Conservation (phyloP, 2,797 vertebrate genomes). For the Mormyrus hasselquistii region DNA sequence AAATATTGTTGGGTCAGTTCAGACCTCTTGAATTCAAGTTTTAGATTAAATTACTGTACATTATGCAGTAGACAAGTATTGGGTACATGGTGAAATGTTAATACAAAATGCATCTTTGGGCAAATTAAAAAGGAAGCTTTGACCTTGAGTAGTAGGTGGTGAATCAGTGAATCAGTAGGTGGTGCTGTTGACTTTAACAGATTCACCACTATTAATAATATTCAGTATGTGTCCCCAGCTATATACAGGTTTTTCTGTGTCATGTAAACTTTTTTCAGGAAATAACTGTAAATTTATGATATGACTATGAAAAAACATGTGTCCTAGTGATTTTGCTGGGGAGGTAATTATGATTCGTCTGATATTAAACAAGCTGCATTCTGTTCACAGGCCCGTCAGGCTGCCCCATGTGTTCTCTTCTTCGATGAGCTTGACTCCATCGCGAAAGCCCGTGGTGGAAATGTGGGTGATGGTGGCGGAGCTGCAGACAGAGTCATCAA, state of each 20-base stretch:
- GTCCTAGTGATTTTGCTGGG: neutral
- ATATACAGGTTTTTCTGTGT: neutral
- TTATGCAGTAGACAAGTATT: neutral
- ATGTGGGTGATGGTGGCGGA: slow-evolving; percentile 87
- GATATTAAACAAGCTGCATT: neutral
- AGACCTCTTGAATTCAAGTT: neutral
- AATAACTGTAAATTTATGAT: neutral
- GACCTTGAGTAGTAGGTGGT: neutral
- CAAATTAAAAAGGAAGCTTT: neutral
- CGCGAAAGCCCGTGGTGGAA: slow-evolving; percentile 92
- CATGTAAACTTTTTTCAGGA: neutral
- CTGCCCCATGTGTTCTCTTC: slow-evolving; percentile 92
- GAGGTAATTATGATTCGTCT: neutral
- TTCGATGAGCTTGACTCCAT: slow-evolving; percentile 97
- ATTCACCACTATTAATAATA: neutral
- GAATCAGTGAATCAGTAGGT: neutral
- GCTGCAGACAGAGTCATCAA: slow-evolving; percentile 95
- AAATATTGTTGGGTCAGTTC: neutral
- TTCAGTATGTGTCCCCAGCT: neutral
- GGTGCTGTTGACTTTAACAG: neutral
- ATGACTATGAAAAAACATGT: neutral
- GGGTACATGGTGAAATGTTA: neutral
- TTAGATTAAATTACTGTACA: neutral
- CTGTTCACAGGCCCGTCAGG: slow-evolving; percentile 80
- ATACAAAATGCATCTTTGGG: neutral